phyloP scores from a whole-genome alignment of 2,113 vertebrate genomes.

The Eulacestoma nigropectus region DNA sequence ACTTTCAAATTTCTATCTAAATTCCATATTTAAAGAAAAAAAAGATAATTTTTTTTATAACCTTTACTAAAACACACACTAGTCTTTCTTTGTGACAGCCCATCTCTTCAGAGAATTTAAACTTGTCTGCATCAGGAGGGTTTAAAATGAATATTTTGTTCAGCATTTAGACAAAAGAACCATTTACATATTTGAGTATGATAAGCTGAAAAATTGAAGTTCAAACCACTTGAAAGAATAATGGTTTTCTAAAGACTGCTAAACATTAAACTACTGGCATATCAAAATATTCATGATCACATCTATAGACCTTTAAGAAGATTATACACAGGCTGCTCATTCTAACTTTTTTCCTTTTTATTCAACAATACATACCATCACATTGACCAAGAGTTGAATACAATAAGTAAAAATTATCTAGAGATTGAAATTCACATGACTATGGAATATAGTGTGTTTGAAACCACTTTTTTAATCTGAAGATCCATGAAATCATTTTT shows the following conservation, averaged over 20 bases:
- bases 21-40: neutral
- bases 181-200: constrained; percentile 1
- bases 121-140: neutral
- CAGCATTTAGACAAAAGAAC: constrained; percentile 2
- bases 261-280: neutral
- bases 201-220: constrained; percentile 24
- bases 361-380: neutral
- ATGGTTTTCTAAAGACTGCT: neutral
- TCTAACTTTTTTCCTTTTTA: neutral
- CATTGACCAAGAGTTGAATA: neutral
- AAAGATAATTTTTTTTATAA: neutral
- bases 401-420: neutral
- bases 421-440: neutral
- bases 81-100: neutral
- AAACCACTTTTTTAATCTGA: neutral
- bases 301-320: neutral
- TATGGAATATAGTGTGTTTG: neutral
- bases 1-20: neutral
- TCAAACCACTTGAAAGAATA: constrained; percentile 22
- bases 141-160: constrained; percentile 22
- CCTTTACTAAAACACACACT: neutral
- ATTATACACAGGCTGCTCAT: neutral
- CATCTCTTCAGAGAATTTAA: constrained; percentile 9
- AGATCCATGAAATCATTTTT: neutral
- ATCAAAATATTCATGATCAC: neutral